Conservation (phyloP, 1,140 invertebrate species). For the Drosophila quadrilineata region DNA sequence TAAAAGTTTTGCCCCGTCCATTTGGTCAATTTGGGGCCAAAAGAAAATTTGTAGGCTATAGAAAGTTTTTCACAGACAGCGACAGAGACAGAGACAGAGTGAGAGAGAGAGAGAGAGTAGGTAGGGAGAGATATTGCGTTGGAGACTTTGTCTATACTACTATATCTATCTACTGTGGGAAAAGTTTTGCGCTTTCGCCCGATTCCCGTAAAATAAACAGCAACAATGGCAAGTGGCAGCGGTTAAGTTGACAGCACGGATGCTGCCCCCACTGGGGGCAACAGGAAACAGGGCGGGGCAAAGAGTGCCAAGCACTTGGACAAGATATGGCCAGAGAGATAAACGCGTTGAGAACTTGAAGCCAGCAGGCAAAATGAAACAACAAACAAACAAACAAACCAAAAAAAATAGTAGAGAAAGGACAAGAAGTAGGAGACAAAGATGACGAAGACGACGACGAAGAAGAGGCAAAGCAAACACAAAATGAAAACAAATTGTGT, state of each 20-base stretch:
- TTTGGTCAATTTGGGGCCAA: slow-evolving; percentile 71
- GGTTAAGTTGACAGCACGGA: slow-evolving; percentile 64
- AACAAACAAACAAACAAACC: not conserved
- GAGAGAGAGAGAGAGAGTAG: not conserved
- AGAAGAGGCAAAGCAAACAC: slow-evolving; percentile 23
- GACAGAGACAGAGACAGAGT: not conserved
- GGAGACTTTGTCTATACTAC: slow-evolving; percentile 20
- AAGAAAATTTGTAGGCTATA: slow-evolving; percentile 76
- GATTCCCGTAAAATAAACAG: slow-evolving; percentile 59
- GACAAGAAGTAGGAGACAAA: not conserved
- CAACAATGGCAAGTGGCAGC: slow-evolving; percentile 74
- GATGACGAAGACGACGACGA: not conserved
- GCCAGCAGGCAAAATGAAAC: slow-evolving; percentile 53
- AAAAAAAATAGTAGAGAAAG: not conserved
- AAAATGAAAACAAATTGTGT: slow-evolving; percentile 77
- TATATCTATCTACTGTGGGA: slow-evolving; percentile 59
- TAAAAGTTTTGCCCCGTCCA: slow-evolving; percentile 62
- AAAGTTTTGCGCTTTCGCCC: slow-evolving; percentile 50
- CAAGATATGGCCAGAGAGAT: slow-evolving; percentile 38
- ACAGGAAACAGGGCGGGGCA: not conserved
- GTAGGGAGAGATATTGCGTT: not conserved
- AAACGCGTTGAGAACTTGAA: slow-evolving; percentile 69
- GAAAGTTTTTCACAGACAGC: slow-evolving; percentile 49
- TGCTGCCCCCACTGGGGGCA: not conserved
- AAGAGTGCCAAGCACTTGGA: not conserved